These are phyloP conservation scores for Myopa tessellatipennis DNA, from an alignment of 2,888 invertebrate genomes.

Conservation along the genomic window DNA sequence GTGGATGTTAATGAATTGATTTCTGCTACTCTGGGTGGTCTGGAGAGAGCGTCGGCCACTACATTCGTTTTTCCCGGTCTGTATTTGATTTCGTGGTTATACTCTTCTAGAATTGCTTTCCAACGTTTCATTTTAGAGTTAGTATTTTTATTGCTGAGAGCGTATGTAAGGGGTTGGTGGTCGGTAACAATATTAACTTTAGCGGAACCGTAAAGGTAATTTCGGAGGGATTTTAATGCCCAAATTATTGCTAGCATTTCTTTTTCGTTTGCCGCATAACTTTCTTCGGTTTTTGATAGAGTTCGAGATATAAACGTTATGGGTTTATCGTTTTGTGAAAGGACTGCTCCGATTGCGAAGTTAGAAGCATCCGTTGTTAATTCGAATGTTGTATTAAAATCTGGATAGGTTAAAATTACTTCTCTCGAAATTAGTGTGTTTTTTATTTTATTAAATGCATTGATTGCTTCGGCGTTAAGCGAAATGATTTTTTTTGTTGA, in stretches of 20 bases:
- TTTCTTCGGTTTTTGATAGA: not conserved
- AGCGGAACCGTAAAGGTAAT: constrained; percentile 18
- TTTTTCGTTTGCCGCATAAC: too few relatives aligned
- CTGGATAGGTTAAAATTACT: not conserved
- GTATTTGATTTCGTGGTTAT: too few relatives aligned
- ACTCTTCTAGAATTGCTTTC: too few relatives aligned
- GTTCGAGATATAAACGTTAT: constrained; percentile 23
- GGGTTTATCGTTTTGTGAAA: constrained; percentile 9
- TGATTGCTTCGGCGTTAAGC: not conserved
- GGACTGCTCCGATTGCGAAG: constrained; percentile 1
- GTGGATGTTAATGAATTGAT: too few relatives aligned
- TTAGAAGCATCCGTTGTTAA: not conserved
- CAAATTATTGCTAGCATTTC: not conserved
- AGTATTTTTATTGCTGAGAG: not conserved
- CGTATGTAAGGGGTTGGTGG: not conserved
- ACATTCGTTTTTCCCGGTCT: too few relatives aligned
- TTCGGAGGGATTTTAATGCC: constrained; percentile 11
- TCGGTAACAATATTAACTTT: constrained; percentile 1
- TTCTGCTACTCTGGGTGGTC: too few relatives aligned
- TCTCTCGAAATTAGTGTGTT: not conserved
- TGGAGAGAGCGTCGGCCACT: too few relatives aligned
- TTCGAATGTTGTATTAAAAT: not conserved
- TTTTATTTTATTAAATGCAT: constrained; percentile 20
- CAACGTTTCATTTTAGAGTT: too few relatives aligned
- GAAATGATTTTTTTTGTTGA: not conserved